Evolutionary conservation across 2,888 invertebrate species (phyloP), one percentile per base, ranked within the genome.

Genomic region (Atherix ibis): DNA sequence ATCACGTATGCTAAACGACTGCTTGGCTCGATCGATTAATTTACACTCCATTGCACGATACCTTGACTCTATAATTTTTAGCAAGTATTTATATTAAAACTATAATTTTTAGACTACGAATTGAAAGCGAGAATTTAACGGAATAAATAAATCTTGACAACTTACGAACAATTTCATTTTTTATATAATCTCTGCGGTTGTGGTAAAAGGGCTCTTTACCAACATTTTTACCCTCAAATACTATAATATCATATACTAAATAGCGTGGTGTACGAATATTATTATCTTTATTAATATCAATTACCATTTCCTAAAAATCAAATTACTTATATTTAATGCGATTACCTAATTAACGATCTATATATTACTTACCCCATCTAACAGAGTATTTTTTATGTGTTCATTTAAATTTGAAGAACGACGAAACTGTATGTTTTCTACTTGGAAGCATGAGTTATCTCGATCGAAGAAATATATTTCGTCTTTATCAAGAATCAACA

Each of bases 391-490:
- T 35, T 58, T 68, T 15, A 95, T 58, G 62, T 82, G 82, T 37
- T 70, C 65, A 13, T 64, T 64, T 9, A 73, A 64, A 56, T 87
- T 76, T 53, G 77, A 78, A 31, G 75, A 68, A 48, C 76, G 70
- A 1, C 82, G 76, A 64, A 98, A 97, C 36, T 68, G 67, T 24
- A 98, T 55, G 22, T 78, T 76, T 9, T 73, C 67, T 3, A 91
- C 85, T 64, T 80, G 73, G 61, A 87, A 98, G 30, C 89, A 78
- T 46, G 83, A 80, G 62, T 94, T 81, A 62, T 98, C 92, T 52
- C 98, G 71, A 66, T 99, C 98, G 49, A 97, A 65, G 65, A 97
- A 89, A 54, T 81, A 99, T 12, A 94, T 72, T 52, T 89, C 76
- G 43, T 81, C 70, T 44, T 74, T 72, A 15, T 79, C 83, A 47